A percentile compares a stretch with the other conserved stretches of the same genome.
phyloP scores from a whole-genome alignment of 2,888 invertebrate genomes.

The Sinotaia quadrata region DNA sequence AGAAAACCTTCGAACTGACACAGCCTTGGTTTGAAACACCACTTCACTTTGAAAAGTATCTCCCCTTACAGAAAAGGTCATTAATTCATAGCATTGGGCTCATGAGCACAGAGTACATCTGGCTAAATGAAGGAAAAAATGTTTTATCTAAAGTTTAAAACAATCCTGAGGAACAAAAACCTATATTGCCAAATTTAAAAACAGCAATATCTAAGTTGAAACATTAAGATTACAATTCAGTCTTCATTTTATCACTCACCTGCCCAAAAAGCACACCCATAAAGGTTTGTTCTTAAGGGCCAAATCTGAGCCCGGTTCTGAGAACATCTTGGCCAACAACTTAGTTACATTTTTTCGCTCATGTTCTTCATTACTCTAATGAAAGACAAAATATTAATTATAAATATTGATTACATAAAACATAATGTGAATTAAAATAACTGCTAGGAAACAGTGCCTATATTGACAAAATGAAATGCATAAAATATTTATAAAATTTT shows the following conservation, averaged over 20 bases:
- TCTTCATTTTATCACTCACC: constrained; percentile 69
- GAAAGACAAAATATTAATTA: not conserved
- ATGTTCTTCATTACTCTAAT: constrained; percentile 87
- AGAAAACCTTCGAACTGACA: too few relatives aligned
- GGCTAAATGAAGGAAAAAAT: too few relatives aligned
- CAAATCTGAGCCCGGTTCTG: constrained; percentile 90
- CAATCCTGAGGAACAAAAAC: not conserved
- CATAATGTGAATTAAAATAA: too few relatives aligned
- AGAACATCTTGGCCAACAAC: constrained; percentile 95
- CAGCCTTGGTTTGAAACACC: too few relatives aligned
- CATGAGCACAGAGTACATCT: too few relatives aligned
- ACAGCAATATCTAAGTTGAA: not conserved
- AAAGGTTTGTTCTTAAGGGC: constrained; percentile 89
- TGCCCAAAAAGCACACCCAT: constrained; percentile 92
- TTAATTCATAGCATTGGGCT: too few relatives aligned
- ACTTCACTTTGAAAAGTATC: too few relatives aligned
- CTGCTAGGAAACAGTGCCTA: too few relatives aligned
- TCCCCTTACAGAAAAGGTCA: too few relatives aligned
- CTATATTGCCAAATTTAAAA: not conserved
- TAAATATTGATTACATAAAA: too few relatives aligned
- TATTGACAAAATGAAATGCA: too few relatives aligned
- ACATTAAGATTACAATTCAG: not conserved
- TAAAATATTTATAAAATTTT: too few relatives aligned
- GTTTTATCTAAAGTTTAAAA: not conserved
- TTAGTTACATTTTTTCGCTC: constrained; percentile 86